Conservation (phyloP, 2,888 invertebrate species). For the Balanococcus diminutus region DNA sequence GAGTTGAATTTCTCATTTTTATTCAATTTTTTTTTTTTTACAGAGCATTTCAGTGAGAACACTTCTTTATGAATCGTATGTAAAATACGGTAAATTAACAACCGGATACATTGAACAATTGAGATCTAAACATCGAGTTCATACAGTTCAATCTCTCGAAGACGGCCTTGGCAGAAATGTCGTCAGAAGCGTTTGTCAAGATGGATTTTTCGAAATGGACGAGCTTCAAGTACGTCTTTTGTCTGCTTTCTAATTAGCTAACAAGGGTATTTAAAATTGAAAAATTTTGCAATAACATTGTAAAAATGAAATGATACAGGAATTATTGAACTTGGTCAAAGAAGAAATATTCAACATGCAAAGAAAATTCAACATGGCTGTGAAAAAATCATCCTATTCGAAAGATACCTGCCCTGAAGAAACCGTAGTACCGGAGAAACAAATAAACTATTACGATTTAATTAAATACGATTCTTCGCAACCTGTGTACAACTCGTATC, state of each 20-base stretch:
- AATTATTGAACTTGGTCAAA: conserved; percentile 57
- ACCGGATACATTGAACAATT: conserved; percentile 87
- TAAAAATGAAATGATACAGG: conserved; percentile 56
- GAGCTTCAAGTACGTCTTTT: conserved; percentile 68
- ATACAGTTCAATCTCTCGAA: conserved; percentile 91
- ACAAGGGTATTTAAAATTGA: not conserved
- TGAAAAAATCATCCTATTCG: not conserved
- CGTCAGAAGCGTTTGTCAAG: conserved; percentile 79
- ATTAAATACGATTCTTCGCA: conserved; percentile 70
- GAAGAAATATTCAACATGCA: conserved; percentile 58
- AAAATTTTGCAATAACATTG: not conserved
- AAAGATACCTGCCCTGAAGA: not conserved
- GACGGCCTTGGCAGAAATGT: conserved; percentile 88
- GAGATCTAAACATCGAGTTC: conserved; percentile 85
- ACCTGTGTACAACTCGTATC: conserved; percentile 85
- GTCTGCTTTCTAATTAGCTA: no score
- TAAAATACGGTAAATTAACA: conserved; percentile 78
- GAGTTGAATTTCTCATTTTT: not conserved
- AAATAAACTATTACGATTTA: conserved; percentile 29
- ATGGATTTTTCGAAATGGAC: conserved; percentile 70
- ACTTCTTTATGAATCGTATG: conserved; percentile 85
- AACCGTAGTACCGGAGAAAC: not conserved
- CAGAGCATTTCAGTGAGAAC: conserved; percentile 80
- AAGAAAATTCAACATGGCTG: not conserved
- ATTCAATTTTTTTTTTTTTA: conserved; percentile 57